These are phyloP conservation scores for Rallus limicola DNA, from an alignment of 2,113 vertebrate species.

Conservation along the genomic window DNA sequence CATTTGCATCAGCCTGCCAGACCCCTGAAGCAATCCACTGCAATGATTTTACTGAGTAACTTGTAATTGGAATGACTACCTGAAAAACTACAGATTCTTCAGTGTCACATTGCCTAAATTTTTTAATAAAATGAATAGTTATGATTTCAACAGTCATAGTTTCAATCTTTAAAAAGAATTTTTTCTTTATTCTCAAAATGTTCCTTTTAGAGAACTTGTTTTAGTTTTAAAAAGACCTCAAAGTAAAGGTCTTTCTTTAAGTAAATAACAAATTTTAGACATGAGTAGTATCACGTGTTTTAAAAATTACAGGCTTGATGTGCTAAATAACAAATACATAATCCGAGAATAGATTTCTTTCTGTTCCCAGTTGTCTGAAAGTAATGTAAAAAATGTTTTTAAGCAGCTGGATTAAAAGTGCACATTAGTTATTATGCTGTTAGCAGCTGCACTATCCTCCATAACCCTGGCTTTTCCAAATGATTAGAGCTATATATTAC, in stretches of 20 bases:
- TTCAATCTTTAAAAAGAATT: background rate
- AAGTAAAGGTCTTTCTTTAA: background rate
- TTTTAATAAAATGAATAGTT: background rate
- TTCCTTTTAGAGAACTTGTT: background rate
- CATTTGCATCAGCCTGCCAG: background rate
- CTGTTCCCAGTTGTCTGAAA: background rate
- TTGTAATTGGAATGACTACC: background rate
- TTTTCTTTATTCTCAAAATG: background rate
- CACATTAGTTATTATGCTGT: background rate
- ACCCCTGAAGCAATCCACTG: background rate
- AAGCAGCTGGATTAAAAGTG: slow-evolving; percentile 16
- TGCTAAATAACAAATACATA: background rate
- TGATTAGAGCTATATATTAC: background rate
- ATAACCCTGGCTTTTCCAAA: slow-evolving; percentile 15
- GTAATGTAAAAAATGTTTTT: slow-evolving; percentile 17
- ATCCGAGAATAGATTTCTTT: background rate
- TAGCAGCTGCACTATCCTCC: slow-evolving; percentile 13
- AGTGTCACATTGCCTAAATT: background rate
- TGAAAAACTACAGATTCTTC: background rate
- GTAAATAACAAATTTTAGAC: background rate
- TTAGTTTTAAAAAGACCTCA: background rate
- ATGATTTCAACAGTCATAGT: background rate
- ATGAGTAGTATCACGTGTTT: background rate
- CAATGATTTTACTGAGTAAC: background rate
- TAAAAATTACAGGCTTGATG: background rate